Evolutionary conservation across 2,113 vertebrate species (phyloP).

Genomic region (Lepidothrix coronata): DNA sequence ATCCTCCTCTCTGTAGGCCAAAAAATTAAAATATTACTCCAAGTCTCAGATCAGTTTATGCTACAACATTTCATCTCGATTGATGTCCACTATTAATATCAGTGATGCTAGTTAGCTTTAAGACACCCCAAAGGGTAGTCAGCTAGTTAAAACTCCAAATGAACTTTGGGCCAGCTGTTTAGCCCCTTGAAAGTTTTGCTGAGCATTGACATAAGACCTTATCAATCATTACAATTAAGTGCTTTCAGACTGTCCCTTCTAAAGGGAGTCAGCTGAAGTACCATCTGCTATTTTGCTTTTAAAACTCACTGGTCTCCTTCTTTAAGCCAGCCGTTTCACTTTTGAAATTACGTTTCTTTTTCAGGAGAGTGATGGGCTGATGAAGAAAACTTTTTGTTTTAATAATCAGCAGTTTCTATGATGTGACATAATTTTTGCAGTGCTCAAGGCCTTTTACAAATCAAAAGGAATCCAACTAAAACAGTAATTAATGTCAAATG

Average conservation of each 20-base stretch:
- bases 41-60: conserved; percentile 50
- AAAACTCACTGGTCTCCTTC: conserved; percentile 51
- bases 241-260: conserved; percentile 65
- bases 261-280: conserved; percentile 54
- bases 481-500: conserved; percentile 81
- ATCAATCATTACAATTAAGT: conserved; percentile 74
- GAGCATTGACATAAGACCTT: conserved; percentile 61
- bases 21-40: conserved; percentile 68
- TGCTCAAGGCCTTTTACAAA: conserved; percentile 71
- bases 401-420: conserved; percentile 73
- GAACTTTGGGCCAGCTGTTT: conserved; percentile 53
- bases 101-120: conserved; percentile 56
- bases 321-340: conserved; percentile 48
- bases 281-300: conserved; percentile 70
- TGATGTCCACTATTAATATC: conserved; percentile 51
- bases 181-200: conserved; percentile 60
- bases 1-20: conserved; percentile 32
- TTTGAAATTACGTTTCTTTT: conserved; percentile 61
- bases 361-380: conserved; percentile 47
- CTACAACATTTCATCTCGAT: conserved; percentile 54
- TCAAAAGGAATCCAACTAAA: conserved; percentile 78
- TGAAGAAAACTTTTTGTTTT: conserved; percentile 72
- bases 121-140: conserved; percentile 48
- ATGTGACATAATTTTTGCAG: conserved; percentile 68
- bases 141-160: conserved; percentile 49